A percentile compares a stretch with the other conserved stretches of the same genome.
phyloP scores from a whole-genome alignment of 2,113 vertebrate genomes.

The Scolopax mira region DNA sequence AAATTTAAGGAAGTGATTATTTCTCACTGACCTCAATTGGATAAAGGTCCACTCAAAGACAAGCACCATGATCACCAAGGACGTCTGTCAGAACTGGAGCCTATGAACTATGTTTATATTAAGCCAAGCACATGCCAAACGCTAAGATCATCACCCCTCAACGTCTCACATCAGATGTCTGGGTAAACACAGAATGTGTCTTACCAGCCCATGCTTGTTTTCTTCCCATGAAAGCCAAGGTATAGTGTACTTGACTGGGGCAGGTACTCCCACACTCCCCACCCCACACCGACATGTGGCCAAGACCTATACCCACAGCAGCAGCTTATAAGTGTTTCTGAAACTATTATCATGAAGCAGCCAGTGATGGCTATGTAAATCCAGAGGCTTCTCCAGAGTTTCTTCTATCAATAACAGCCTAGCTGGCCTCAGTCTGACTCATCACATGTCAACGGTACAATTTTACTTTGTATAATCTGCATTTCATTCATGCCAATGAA shows the following conservation, averaged over 20 bases:
- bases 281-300: not conserved
- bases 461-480: not conserved
- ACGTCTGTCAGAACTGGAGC: not conserved
- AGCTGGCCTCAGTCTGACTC: not conserved
- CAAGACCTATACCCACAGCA: not conserved
- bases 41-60: not conserved
- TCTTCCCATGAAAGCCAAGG: not conserved
- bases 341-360: not conserved
- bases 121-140: not conserved
- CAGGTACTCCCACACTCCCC: not conserved
- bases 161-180: not conserved
- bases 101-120: not conserved
- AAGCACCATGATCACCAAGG: not conserved
- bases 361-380: not conserved
- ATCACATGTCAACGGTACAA: not conserved
- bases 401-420: not conserved
- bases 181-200: not conserved
- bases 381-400: not conserved
- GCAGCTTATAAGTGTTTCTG: not conserved
- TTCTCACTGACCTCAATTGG: not conserved
- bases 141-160: not conserved
- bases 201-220: not conserved
- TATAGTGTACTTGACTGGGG: not conserved
- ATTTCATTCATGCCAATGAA: not conserved
- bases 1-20: not conserved